phyloP scores from a whole-genome alignment of 1,140 invertebrate species.

The Acromyrmex echinatior region DNA sequence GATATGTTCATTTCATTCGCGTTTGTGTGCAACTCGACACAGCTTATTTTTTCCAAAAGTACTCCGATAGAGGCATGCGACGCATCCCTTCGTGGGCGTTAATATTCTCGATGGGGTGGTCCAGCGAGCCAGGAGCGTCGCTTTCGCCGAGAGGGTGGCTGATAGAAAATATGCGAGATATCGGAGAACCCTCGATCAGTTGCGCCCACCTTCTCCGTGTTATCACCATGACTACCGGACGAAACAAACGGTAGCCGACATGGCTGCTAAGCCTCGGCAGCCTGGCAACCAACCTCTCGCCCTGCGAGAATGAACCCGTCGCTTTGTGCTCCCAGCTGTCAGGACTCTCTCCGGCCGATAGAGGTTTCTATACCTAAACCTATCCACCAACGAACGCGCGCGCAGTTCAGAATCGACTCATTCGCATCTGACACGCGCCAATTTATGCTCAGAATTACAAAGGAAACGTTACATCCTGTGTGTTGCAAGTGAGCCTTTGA shows the following conservation, averaged over 20 bases:
- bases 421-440: constrained; percentile 67
- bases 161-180: constrained; percentile 68
- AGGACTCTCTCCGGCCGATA: constrained; percentile 45
- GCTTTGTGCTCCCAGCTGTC: constrained; percentile 56
- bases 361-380: constrained; percentile 38
- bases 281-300: constrained; percentile 38
- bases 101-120: constrained; percentile 59
- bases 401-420: constrained; percentile 46
- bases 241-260: constrained; percentile 44
- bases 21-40: background rate
- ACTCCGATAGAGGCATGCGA: constrained; percentile 29
- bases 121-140: constrained; percentile 43
- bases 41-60: constrained; percentile 38
- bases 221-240: constrained; percentile 60
- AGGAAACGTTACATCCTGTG: constrained; percentile 57
- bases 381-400: constrained; percentile 20
- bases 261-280: constrained; percentile 65
- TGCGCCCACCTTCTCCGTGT: constrained; percentile 62
- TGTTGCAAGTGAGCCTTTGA: constrained; percentile 55
- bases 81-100: constrained; percentile 55
- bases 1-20: constrained; percentile 9
- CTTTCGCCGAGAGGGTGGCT: constrained; percentile 41
- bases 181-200: constrained; percentile 48
- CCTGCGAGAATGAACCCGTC: constrained; percentile 48
- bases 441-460: constrained; percentile 70